A percentile compares a stretch with the other conserved stretches of the same genome.
These are phyloP conservation scores for Zelostemma sp. DNA, from an alignment of 1,140 invertebrate genomes.

Conservation along the genomic window DNA sequence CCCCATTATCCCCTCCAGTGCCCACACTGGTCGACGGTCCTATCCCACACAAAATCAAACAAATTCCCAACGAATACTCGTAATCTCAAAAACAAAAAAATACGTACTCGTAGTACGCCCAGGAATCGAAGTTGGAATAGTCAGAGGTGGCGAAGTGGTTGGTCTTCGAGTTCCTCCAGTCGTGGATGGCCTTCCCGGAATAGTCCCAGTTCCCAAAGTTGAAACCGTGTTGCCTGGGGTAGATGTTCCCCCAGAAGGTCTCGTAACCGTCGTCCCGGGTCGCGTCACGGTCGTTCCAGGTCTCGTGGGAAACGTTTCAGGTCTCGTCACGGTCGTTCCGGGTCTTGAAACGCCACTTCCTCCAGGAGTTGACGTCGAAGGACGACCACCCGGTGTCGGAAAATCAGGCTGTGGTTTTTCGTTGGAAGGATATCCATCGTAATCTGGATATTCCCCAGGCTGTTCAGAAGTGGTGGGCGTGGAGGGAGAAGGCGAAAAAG, in stretches of 20 bases:
- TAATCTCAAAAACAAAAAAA: too few species aligned
- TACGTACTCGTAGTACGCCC: not conserved
- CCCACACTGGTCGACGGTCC: too few species aligned
- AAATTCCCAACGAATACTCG: too few species aligned
- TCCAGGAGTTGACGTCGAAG: constrained; percentile 1
- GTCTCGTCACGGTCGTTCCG: constrained; percentile 30
- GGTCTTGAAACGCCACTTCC: constrained; percentile 6
- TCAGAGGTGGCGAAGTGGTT: not conserved
- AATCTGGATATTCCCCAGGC: constrained; percentile 19
- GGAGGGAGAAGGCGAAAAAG: constrained; percentile 39
- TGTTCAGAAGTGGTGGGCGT: constrained; percentile 52
- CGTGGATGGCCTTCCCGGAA: constrained; percentile 18
- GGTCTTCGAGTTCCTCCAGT: constrained; percentile 2
- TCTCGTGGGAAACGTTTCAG: too few species aligned
- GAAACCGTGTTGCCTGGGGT: too few species aligned
- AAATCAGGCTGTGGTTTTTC: constrained; percentile 51
- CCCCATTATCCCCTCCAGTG: constrained; percentile 14
- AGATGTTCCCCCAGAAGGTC: too few species aligned
- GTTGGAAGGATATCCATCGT: constrained; percentile 49
- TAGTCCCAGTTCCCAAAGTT: not conserved
- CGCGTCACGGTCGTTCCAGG: constrained; percentile 29
- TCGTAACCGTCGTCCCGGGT: too few species aligned
- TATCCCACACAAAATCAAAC: too few species aligned
- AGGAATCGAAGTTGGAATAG: constrained; percentile 25
- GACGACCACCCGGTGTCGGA: constrained; percentile 45